A percentile compares a stretch with the other conserved stretches of the same genome.
phyloP scores from a whole-genome alignment of 2,113 vertebrate genomes.

The Microcebus murinus region DNA sequence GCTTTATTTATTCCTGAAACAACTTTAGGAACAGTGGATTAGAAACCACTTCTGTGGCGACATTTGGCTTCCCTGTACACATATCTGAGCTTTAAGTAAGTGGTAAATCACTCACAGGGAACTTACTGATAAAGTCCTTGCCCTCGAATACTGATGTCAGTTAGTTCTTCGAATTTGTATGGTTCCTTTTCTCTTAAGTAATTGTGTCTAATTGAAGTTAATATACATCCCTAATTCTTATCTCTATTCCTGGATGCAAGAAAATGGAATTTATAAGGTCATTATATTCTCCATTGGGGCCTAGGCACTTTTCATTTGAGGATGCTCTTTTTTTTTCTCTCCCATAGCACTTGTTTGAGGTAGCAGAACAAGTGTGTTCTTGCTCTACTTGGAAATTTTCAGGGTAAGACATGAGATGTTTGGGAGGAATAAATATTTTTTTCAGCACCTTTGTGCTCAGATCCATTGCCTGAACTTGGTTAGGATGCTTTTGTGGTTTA shows the following conservation, averaged over 20 bases:
- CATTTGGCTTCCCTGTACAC: not conserved
- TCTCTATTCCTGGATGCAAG: not conserved
- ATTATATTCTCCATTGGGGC: not conserved
- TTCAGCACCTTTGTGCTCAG: not conserved
- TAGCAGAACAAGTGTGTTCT: not conserved
- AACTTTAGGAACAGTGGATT: not conserved
- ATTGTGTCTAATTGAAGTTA: not conserved
- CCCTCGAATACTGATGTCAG: not conserved
- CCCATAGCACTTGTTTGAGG: not conserved
- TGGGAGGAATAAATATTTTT: not conserved
- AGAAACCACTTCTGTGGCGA: not conserved
- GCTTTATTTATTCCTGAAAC: not conserved
- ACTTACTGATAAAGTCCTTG: not conserved
- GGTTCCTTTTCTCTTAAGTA: not conserved
- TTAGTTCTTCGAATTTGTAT: not conserved
- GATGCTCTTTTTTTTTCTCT: not conserved
- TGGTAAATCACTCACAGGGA: not conserved
- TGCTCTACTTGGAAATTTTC: not conserved
- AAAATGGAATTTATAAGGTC: not conserved
- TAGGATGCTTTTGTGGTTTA: not conserved
- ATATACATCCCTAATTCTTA: not conserved
- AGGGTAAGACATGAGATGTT: not conserved
- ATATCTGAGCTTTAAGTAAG: not conserved
- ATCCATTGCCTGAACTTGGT: not conserved
- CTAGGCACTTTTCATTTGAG: not conserved